A percentile compares a stretch with the other conserved stretches of the same genome.
These are phyloP conservation scores for Rissa tridactyla DNA, from an alignment of 2,113 vertebrate genomes.

Conservation along the genomic window DNA sequence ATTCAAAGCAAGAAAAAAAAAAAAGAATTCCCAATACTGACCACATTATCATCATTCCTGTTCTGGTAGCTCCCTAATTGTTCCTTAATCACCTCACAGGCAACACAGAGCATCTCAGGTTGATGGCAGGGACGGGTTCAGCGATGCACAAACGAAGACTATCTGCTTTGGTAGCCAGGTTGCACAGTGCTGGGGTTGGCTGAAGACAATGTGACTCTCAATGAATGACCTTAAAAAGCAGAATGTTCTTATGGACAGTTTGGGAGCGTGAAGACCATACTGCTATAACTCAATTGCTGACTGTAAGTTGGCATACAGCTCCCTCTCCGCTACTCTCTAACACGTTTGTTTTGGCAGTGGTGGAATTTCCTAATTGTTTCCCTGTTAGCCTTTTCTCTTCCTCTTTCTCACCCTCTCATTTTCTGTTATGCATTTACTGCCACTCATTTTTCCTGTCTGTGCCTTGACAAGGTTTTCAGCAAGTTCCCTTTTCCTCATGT, in stretches of 20 bases:
- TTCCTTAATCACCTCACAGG: neutral
- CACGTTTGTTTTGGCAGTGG: neutral
- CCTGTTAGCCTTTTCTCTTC: neutral
- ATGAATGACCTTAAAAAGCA: neutral
- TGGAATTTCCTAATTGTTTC: slow-evolving; percentile 37
- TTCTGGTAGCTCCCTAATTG: neutral
- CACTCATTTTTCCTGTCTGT: neutral
- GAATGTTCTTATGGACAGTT: neutral
- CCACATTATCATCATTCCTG: neutral
- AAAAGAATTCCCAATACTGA: neutral
- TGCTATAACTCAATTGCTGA: neutral
- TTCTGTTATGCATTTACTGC: slow-evolving; percentile 16
- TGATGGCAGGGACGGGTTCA: neutral
- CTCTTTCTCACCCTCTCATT: neutral
- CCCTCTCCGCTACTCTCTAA: neutral
- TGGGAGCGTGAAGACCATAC: neutral
- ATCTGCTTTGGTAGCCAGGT: neutral
- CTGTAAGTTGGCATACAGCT: neutral
- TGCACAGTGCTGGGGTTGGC: neutral
- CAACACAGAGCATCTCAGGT: neutral
- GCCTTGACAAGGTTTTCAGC: slow-evolving; percentile 18
- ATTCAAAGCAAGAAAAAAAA: neutral
- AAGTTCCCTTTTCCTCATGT: slow-evolving; percentile 12
- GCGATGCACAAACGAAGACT: neutral
- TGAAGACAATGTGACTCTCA: neutral